These are phyloP conservation scores for Triplophysa bombifrons DNA, from an alignment of 2,797 vertebrate genomes.

Conservation along the genomic window DNA sequence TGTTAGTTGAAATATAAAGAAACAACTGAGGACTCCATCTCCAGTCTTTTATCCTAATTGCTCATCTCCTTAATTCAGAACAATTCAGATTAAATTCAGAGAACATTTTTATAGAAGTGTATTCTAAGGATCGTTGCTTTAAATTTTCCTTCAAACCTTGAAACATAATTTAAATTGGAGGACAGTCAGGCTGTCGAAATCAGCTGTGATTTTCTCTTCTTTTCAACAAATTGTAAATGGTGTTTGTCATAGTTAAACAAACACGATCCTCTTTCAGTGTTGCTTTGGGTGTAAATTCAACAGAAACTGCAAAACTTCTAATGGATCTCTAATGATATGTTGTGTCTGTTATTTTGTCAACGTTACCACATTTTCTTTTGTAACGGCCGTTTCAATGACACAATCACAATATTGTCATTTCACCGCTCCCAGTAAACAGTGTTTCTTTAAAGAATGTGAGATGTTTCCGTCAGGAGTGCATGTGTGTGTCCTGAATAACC, in stretches of 20 bases:
- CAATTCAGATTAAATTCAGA: too few relatives aligned
- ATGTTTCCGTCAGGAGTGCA: slow-evolving; percentile 37
- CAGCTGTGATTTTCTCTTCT: slow-evolving; percentile 20
- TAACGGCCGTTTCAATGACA: slow-evolving; percentile 45
- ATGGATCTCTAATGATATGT: slow-evolving; percentile 57
- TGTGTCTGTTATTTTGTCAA: slow-evolving; percentile 59
- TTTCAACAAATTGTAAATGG: slow-evolving; percentile 12
- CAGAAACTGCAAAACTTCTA: slow-evolving; percentile 49
- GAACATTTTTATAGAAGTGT: neutral
- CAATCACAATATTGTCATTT: slow-evolving; percentile 52
- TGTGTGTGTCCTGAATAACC: slow-evolving; percentile 53
- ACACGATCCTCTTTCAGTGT: slow-evolving; percentile 18
- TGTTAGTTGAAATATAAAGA: too few relatives aligned
- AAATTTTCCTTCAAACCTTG: neutral
- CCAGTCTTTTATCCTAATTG: too few relatives aligned
- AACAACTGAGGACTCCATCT: too few relatives aligned
- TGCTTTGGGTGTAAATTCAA: slow-evolving; percentile 31
- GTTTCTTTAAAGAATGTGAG: slow-evolving; percentile 29
- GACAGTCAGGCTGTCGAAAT: neutral
- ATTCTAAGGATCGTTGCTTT: neutral
- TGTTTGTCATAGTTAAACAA: slow-evolving; percentile 21
- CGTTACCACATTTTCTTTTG: slow-evolving; percentile 42
- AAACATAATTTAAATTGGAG: neutral
- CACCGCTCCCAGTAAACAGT: slow-evolving; percentile 38
- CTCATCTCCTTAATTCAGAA: too few relatives aligned